Evolutionary conservation across 2,888 invertebrate genomes (phyloP).

Genomic region (Coenonympha arcania): DNA sequence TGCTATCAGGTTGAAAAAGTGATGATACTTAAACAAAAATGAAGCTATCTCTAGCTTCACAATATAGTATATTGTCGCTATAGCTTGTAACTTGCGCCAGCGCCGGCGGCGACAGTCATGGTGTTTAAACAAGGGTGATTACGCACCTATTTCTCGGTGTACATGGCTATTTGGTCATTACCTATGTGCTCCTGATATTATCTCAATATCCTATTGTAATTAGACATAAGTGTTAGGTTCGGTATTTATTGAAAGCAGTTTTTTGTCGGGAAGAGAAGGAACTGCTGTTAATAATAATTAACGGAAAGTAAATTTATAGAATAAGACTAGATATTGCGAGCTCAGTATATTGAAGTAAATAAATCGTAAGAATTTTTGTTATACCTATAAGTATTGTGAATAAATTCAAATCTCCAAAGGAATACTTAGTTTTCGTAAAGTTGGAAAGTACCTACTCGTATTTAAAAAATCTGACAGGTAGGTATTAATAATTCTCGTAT

Average conservation of each 20-base stretch:
- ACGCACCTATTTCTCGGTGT: slow-evolving; percentile 37
- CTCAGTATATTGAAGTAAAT: no score
- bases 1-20: no score
- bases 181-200: slow-evolving; percentile 15
- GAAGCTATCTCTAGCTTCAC: background rate
- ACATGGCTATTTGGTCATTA: slow-evolving; percentile 24
- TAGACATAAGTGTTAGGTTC: slow-evolving; percentile 10
- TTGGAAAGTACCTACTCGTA: no score
- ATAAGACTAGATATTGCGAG: no score
- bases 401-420: no score
- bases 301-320: background rate
- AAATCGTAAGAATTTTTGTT: no score
- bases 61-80: slow-evolving; percentile 10
- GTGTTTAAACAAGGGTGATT: slow-evolving; percentile 38
- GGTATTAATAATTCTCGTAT: no score
- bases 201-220: slow-evolving; percentile 12
- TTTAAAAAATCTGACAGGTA: no score
- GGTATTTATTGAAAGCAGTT: slow-evolving; percentile 13
- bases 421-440: no score
- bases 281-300: background rate
- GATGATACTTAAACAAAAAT: no score
- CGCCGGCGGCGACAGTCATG: slow-evolving; percentile 28
- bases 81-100: slow-evolving; percentile 4
- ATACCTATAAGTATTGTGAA: no score
- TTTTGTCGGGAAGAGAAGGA: background rate